Percentiles rank a stretch among this genome's conserved stretches.
Evolutionary conservation across 2,888 invertebrate species (phyloP).

Genomic region (Drosophila niveifrons): DNA sequence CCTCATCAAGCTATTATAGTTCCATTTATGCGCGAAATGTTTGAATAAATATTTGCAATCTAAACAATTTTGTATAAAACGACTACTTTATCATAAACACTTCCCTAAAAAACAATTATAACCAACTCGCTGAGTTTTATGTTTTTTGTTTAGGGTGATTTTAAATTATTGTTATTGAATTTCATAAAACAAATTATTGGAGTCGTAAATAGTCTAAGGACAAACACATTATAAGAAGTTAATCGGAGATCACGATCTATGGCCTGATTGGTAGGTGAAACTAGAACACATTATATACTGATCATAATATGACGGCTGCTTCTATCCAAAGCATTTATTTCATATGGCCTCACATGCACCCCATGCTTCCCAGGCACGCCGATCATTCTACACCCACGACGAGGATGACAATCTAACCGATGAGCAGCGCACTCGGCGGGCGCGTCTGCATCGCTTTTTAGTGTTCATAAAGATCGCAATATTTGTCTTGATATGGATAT

Average conservation of each 20-base stretch:
- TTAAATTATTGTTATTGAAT: slow-evolving; percentile 13
- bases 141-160: slow-evolving; percentile 9
- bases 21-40: no score
- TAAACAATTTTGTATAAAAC: no score
- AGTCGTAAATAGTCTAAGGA: neutral
- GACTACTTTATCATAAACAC: no score
- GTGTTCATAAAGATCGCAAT: slow-evolving; percentile 14
- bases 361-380: slow-evolving; percentile 27
- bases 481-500: slow-evolving; percentile 32
- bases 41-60: no score
- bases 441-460: neutral
- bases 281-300: neutral
- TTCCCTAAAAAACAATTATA: no score
- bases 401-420: slow-evolving; percentile 19
- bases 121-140: no score
- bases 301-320: neutral
- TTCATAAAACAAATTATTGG: slow-evolving; percentile 10
- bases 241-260: slow-evolving; percentile 10
- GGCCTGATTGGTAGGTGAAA: slow-evolving; percentile 13
- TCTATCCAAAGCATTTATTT: neutral
- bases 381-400: slow-evolving; percentile 20
- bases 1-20: no score
- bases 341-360: slow-evolving; percentile 17
- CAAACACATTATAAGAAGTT: neutral
- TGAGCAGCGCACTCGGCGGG: slow-evolving; percentile 14